phyloP scores from a whole-genome alignment of 53 echinoderm and acorn worm genomes.

The Holothuria scabra region DNA sequence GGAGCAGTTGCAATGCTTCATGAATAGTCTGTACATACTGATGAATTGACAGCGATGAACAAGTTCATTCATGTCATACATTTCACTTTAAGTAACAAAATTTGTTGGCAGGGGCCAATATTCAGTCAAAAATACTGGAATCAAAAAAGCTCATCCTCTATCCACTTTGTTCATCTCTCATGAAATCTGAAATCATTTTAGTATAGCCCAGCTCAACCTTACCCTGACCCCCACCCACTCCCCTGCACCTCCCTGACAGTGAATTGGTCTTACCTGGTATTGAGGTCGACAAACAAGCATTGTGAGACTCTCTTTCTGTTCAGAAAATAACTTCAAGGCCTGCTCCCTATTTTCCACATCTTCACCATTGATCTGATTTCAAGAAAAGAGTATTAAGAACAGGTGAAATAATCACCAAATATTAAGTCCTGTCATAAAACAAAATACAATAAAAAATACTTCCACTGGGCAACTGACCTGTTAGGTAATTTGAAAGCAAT shows the following conservation, averaged over 20 bases:
- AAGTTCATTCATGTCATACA: too few species aligned
- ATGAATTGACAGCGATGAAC: too few species aligned
- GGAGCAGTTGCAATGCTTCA: too few species aligned
- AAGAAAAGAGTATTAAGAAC: neutral
- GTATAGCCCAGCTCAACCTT: neutral
- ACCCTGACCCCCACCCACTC: neutral
- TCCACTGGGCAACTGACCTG: neutral
- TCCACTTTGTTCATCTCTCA: neutral
- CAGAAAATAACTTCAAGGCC: conserved; percentile 83
- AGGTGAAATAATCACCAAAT: neutral
- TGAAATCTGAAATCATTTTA: too few species aligned
- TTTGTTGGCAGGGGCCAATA: too few species aligned
- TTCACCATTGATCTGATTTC: conserved; percentile 90
- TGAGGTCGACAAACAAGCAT: conserved; percentile 97
- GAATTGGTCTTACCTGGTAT: conserved; percentile 69
- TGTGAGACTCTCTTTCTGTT: conserved; percentile 75
- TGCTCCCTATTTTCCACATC: conserved; percentile 97
- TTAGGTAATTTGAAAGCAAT: too few species aligned
- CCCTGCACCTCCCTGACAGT: neutral
- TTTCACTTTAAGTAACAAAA: too few species aligned
- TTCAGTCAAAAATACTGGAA: too few species aligned
- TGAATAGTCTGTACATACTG: too few species aligned
- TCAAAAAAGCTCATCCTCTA: neutral
- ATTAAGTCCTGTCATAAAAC: neutral
- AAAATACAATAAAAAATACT: conserved; percentile 1